A percentile compares a stretch with the other conserved stretches of the same genome.
These are phyloP conservation scores for Pteromalus puparum DNA, from an alignment of 1,140 invertebrate genomes.

Conservation along the genomic window DNA sequence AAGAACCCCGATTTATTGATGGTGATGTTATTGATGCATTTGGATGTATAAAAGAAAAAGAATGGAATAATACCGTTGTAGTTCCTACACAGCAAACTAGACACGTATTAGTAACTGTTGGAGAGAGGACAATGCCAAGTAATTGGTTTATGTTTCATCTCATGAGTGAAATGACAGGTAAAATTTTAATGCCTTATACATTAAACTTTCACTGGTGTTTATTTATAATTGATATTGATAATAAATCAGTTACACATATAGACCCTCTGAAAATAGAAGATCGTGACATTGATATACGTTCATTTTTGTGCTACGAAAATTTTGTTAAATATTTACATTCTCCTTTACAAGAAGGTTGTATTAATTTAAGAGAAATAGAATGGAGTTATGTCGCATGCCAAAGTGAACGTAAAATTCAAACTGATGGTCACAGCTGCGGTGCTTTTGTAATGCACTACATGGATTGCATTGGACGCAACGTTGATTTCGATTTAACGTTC, in stretches of 20 bases:
- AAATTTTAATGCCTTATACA: not conserved
- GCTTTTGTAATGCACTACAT: not conserved
- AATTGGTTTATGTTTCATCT: not conserved
- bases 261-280: not conserved
- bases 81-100: not conserved
- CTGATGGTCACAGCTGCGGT: too few relatives aligned
- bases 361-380: too few relatives aligned
- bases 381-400: too few relatives aligned
- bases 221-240: not conserved
- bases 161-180: not conserved
- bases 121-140: not conserved
- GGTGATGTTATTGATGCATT: not conserved
- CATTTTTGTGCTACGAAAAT: not conserved
- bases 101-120: not conserved
- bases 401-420: too few relatives aligned
- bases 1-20: not conserved
- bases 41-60: not conserved
- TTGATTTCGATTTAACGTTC: not conserved
- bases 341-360: not conserved
- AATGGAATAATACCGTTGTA: not conserved
- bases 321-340: not conserved
- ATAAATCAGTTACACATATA: not conserved
- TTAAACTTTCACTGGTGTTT: not conserved
- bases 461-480: not conserved
- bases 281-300: not conserved